These are phyloP conservation scores for Pyrgus malvae DNA, from an alignment of 2,888 invertebrate species.

Conservation along the genomic window DNA sequence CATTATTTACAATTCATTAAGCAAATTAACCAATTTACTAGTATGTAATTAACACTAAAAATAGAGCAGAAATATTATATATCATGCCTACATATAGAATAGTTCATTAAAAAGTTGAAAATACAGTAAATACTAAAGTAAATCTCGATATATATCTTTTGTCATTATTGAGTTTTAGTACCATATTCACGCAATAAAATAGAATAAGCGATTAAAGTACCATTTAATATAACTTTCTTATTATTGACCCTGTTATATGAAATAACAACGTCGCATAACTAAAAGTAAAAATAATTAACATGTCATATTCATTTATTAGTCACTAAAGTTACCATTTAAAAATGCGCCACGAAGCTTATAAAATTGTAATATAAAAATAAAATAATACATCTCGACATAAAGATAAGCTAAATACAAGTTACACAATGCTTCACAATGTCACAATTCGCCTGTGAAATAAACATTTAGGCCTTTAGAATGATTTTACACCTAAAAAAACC, in stretches of 20 bases:
- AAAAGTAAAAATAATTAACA: slow-evolving; percentile 32
- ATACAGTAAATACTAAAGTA: neutral
- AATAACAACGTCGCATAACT: slow-evolving; percentile 29
- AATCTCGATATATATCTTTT: neutral
- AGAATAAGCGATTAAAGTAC: slow-evolving; percentile 29
- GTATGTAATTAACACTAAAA: neutral
- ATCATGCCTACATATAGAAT: no score
- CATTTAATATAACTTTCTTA: slow-evolving; percentile 19
- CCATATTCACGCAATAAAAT: slow-evolving; percentile 8
- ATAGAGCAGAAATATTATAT: no score
- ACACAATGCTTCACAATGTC: slow-evolving; percentile 8
- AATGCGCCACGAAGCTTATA: slow-evolving; percentile 47
- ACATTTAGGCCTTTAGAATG: neutral
- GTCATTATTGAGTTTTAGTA: slow-evolving; percentile 4
- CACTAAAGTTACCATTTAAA: slow-evolving; percentile 35
- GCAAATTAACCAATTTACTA: slow-evolving; percentile 19
- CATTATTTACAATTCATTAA: slow-evolving; percentile 35
- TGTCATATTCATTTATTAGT: slow-evolving; percentile 31
- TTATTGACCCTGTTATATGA: slow-evolving; percentile 29
- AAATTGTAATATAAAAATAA: slow-evolving; percentile 52
- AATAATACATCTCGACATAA: slow-evolving; percentile 31
- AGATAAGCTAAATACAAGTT: slow-evolving; percentile 16
- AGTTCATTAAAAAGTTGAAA: no score
- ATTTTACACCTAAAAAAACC: neutral
- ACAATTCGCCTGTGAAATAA: slow-evolving; percentile 1